Conservation (phyloP, 2,888 invertebrate genomes). For the Matsumyia berberina region DNA sequence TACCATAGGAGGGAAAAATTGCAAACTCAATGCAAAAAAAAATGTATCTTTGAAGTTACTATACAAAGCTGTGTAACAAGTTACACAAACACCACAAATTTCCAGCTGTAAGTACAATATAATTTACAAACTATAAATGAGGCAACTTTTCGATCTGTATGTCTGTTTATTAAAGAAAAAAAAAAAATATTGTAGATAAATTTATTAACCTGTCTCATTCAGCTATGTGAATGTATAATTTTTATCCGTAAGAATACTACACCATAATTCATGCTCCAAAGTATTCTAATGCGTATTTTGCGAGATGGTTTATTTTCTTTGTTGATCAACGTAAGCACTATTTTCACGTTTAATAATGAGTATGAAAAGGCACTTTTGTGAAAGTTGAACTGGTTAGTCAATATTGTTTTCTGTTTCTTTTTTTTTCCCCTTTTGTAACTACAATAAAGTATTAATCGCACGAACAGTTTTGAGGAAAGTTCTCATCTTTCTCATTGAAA, state of each 20-base stretch:
- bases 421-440: constrained; percentile 9
- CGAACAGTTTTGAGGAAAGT: constrained; percentile 11
- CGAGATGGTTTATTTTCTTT: constrained; percentile 67
- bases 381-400: constrained; percentile 63
- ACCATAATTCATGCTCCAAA: constrained; percentile 75
- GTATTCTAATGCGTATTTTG: constrained; percentile 59
- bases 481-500: constrained; percentile 14
- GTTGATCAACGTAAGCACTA: constrained; percentile 72
- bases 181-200: too few species aligned
- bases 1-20: too few species aligned
- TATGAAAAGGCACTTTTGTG: constrained; percentile 59
- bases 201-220: constrained; percentile 71
- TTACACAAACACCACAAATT: not conserved
- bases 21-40: too few species aligned
- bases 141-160: constrained; percentile 1
- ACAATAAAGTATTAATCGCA: constrained; percentile 1
- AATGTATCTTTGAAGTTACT: too few species aligned
- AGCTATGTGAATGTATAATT: constrained; percentile 75
- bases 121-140: constrained; percentile 4
- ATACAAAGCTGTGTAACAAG: too few species aligned
- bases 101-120: not conserved
- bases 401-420: constrained; percentile 27
- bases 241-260: constrained; percentile 70
- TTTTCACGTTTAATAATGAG: constrained; percentile 61
- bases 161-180: constrained; percentile 1